Evolutionary conservation across 2,797 vertebrate species (phyloP), one percentile per base, ranked within the genome.

Genomic region (Centroberyx gerrardi): DNA sequence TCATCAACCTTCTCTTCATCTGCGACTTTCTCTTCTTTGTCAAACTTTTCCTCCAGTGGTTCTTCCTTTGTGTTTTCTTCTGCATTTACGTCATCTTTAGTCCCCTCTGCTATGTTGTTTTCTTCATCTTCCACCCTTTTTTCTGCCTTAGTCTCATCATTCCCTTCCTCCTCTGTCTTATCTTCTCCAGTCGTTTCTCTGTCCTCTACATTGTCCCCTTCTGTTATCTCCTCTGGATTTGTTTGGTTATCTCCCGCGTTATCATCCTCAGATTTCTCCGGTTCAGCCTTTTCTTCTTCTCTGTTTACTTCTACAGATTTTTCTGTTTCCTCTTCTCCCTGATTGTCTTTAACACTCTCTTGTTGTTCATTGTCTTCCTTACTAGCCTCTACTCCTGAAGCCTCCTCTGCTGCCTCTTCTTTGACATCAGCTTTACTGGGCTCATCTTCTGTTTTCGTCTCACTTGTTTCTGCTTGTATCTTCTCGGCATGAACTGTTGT

Each of bases 401-500:
- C 18, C 44, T 69, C 59, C 54, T 69, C 33, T 42, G 15, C 1
- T 46, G 58, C 15, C 38, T 72, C 86, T 12, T 76, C 68, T 67
- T 86, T 65, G 46, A 61, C 46, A 29, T 73, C 66, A 40, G 72
- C 82, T 68, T 68, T 33, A 51, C 5, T 7, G n/a, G 18, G 58
- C 44, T 81, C 83, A 38, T 81, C 75, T 3, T 59, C 31, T 0
- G 0, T 15, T 46, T 58, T 63, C 33, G 69, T 80, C 49, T 74
- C 76, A 36, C 51, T 78, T 0, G 6, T 52, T 18, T 73, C 87
- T 72, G 31, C 68, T 69, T 22, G 22, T 22, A 33, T 55, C 46
- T 85, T 79, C 65, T 87, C 87, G 46, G 52, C 54, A 15, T 76
- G 64, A 60, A 58, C 83, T 2, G 78, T 53, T 59, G 82, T 66